A percentile compares a stretch with the other conserved stretches of the same genome.
Conservation (phyloP, 1,140 invertebrate species). For the Steinernema khuongi region DNA sequence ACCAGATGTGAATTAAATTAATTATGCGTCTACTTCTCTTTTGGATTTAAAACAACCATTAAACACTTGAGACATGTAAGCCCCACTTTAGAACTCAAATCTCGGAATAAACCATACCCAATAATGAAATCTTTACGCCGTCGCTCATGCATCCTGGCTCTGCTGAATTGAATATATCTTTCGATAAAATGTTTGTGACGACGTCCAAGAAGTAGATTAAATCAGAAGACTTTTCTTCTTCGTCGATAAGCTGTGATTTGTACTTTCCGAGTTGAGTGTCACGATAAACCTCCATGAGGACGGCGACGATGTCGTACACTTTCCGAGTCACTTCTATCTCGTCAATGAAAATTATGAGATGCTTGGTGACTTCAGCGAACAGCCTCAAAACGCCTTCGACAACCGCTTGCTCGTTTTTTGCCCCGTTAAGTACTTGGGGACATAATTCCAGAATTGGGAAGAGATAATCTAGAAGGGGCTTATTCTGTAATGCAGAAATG, state of each 20-base stretch:
- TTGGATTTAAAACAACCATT: not conserved
- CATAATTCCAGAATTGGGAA: conserved; percentile 3
- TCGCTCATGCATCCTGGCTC: not conserved
- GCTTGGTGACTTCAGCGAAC: conserved; percentile 22
- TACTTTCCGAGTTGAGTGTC: conserved; percentile 23
- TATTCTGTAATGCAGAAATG: not conserved
- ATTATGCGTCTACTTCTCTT: not conserved
- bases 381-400: conserved; percentile 16
- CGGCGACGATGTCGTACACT: conserved; percentile 1
- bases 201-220: conserved; percentile 34
- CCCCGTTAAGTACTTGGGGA: not conserved
- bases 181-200: conserved; percentile 33
- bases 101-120: not conserved
- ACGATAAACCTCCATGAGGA: conserved; percentile 9
- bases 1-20: not conserved
- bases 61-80: not conserved
- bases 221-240: conserved; percentile 34
- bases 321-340: not conserved
- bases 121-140: not conserved
- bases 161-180: conserved; percentile 27
- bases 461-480: not conserved
- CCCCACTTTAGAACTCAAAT: conserved; percentile 12
- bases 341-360: conserved; percentile 2
- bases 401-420: not conserved
- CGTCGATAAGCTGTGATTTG: conserved; percentile 16